Base-by-base conservation (phyloP, 2,888 invertebrate genomes). In the Lamellibrachia satsuma region DNA sequence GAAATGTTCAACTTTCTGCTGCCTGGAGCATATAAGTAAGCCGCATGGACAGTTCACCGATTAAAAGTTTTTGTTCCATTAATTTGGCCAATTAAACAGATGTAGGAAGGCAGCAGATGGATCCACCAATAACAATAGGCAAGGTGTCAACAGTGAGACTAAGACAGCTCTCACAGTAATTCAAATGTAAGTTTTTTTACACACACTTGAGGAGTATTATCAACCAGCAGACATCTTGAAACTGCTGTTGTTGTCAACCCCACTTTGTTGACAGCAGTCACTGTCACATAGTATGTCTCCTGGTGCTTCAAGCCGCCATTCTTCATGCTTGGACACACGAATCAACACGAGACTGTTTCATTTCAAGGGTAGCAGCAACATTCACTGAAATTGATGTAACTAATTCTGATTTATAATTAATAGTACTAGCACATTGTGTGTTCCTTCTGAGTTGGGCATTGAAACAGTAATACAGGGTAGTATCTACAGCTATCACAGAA, bases 221-320 rank as follows among this genome's bases (percentile, higher is more conserved):
- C 75, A 75, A 75, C 75, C 75, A 75, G 1, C 22, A 75, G 75
- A 75, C 22, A n/a, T 22, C 22, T 75, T 22, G 75, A 75, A n/a
- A 75, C 22, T 22, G 75, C 75, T 15, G 22, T 75, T 22, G 75
- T 22, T 75, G 75, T 75, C 75, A 75, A 22, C n/a, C 75, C 75
- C 15, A 75, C 75, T 75, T 75, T 75, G 75, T 75, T 75, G 75
- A 75, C 75, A 75, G 75, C 75, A 2, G 75, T 75, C 75, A 75
- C 75, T 75, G 75, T 75, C 75, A 75, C 75, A 22, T 15, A 75
- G 75, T 75, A 75, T 75, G 75, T 75, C 75, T 75, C 75, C 75
- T 75, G 75, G 22, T 75, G 75, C n/a, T 75, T 15, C 75, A 75
- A 75, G 22, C 75, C 22, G 22, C 75, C 75, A 75, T 75, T 75